Evolutionary conservation across 2,888 invertebrate genomes (phyloP), one percentile per base, ranked within the genome.

Genomic region (Tipula helvola): DNA sequence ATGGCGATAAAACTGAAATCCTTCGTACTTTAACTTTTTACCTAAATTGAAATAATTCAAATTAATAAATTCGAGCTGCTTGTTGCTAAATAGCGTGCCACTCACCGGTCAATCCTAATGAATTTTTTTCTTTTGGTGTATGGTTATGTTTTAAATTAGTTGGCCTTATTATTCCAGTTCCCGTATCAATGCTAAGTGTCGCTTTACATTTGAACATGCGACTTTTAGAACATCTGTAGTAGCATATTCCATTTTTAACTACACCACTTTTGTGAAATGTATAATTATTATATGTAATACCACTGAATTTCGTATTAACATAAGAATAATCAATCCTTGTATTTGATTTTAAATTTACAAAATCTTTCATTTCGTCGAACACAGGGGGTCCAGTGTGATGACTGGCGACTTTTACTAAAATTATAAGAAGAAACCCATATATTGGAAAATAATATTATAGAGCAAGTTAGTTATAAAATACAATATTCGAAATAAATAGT

Each of bases 241-340:
- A 88, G 3, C 86, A 86, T 10, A 87, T 83, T 41, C 87, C 87
- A 57, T 87, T 88, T 87, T 87, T 88, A 7, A 87, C 86, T n/a
- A 87, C 88, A 12, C 88, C 88, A 71, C 87, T 87, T 87, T 87
- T 88, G 52, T 88, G 88, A 86, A 86, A 88, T 39, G 85, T 86
- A 87, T 87, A 87, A 36, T 87, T 87, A 5, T 86, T 57, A 85
- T 52, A 87, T 18, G 52, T 71, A 39, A 88, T 86, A 0, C 87
- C 88, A 12, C 87, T 84, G 18, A 8, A n/a, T 36, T 16, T 47
- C 13, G 52, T 36, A 57, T 86, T 44, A 28, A 71, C 4, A 28
- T 71, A 71, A 18, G 71, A 71, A 28, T 85, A 85, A 42, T 71
- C 71, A 71, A 2, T 8, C 8, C 28, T 71, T 8, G 71, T 28